A percentile compares a stretch with the other conserved stretches of the same genome.
phyloP scores from a whole-genome alignment of 2,797 vertebrate genomes.

The Enteromius viviparus region DNA sequence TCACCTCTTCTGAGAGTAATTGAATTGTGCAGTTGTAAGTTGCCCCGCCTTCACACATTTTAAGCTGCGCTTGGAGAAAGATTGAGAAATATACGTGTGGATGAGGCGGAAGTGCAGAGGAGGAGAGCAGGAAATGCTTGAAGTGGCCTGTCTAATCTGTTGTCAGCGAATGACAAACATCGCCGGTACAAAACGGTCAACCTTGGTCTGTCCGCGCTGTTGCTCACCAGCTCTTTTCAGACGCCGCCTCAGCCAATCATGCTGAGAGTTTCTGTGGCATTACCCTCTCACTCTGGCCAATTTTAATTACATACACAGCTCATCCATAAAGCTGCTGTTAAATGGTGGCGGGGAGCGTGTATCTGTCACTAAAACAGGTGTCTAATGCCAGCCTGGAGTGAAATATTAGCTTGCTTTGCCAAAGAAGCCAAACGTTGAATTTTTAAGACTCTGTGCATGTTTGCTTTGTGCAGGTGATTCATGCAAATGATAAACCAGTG shows the following conservation, averaged over 20 bases:
- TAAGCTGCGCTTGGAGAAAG: not conserved
- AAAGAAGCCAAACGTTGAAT: not conserved
- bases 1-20: constrained; percentile 46
- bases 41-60: constrained; percentile 15
- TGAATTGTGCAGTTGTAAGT: constrained; percentile 44
- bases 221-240: constrained; percentile 42
- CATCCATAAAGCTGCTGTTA: not conserved
- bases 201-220: constrained; percentile 15
- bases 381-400: constrained; percentile 5
- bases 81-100: not conserved
- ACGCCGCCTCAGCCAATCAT: constrained; percentile 56
- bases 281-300: not conserved
- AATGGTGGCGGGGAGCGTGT: constrained; percentile 7
- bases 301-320: constrained; percentile 12
- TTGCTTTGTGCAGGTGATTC: constrained; percentile 73
- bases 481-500: constrained; percentile 89
- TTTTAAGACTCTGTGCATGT: not conserved
- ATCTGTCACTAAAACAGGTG: not conserved
- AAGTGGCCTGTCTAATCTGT: constrained; percentile 26
- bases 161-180: constrained; percentile 44
- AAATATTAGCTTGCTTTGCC: not conserved
- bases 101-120: not conserved
- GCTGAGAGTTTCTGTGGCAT: constrained; percentile 36
- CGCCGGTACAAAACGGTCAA: constrained; percentile 7
- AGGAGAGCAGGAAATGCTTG: not conserved